These are phyloP conservation scores for Falco punctatus DNA, from an alignment of 2,113 vertebrate genomes.

Conservation along the genomic window DNA sequence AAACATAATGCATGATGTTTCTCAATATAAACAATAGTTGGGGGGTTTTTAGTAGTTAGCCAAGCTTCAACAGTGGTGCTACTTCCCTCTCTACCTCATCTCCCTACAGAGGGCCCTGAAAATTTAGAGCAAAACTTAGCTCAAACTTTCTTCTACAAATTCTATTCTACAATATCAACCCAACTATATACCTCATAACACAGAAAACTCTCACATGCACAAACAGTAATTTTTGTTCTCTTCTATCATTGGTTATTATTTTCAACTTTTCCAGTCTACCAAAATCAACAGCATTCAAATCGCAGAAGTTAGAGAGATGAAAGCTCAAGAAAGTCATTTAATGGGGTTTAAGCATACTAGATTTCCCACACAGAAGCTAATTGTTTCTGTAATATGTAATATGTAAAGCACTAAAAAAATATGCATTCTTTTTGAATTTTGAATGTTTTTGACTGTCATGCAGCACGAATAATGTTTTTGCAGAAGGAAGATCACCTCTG, in stretches of 20 bases:
- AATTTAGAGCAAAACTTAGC: not conserved
- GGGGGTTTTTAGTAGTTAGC: too few relatives aligned
- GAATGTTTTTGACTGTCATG: not conserved
- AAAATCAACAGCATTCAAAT: not conserved
- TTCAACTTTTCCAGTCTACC: not conserved
- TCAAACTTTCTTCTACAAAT: not conserved
- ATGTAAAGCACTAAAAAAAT: not conserved
- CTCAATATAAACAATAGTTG: not conserved
- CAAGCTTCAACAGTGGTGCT: not conserved
- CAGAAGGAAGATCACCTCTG: not conserved
- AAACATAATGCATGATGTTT: not conserved
- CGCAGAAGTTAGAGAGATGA: not conserved
- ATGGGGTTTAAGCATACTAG: not conserved
- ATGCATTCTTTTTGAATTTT: not conserved
- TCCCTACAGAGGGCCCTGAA: not conserved
- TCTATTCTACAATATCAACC: accelerated
- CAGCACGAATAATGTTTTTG: not conserved
- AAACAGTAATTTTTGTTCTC: not conserved
- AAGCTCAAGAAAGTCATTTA: not conserved
- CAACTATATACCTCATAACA: not conserved
- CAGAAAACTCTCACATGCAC: not conserved
- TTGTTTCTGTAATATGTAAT: not conserved
- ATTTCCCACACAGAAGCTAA: not conserved
- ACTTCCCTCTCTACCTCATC: not conserved
- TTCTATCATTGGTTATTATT: not conserved